A percentile compares a stretch with the other conserved stretches of the same genome.
Conservation (phyloP, 2,888 invertebrate genomes). For the Nomada lathburiana region DNA sequence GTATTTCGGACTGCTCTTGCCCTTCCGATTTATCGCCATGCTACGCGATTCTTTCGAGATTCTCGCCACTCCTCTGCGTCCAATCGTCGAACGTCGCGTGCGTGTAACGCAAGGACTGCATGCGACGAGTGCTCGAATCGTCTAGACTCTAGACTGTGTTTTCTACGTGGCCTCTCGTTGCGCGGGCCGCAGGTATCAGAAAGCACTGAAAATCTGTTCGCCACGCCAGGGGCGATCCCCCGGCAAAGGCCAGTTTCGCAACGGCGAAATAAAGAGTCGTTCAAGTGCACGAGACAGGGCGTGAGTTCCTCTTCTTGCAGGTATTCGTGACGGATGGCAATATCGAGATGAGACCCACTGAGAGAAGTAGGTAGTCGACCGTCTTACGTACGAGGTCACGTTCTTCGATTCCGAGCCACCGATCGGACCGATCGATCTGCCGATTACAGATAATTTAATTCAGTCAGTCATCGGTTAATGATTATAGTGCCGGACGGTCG, state of each 20-base stretch:
- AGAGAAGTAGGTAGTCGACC: constrained; percentile 53
- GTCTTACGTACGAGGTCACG: constrained; percentile 75
- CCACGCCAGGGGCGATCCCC: background rate
- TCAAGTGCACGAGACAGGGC: background rate
- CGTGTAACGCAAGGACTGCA: background rate
- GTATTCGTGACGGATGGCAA: constrained; percentile 24
- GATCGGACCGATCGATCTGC: constrained; percentile 72
- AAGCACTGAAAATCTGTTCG: background rate
- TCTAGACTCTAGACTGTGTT: background rate
- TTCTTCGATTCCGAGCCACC: constrained; percentile 71
- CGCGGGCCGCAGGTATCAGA: background rate
- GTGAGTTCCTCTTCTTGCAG: background rate
- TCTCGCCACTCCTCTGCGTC: background rate
- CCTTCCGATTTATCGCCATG: background rate
- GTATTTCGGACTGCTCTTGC: constrained; percentile 58
- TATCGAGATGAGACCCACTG: constrained; percentile 70
- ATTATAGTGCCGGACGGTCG: constrained; percentile 73
- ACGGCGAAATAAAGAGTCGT: background rate
- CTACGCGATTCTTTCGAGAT: no score
- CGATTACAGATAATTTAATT: constrained; percentile 82
- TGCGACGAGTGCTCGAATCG: background rate
- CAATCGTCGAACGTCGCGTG: background rate
- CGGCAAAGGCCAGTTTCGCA: background rate
- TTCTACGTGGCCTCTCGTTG: background rate
- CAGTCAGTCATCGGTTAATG: constrained; percentile 80